Conservation (phyloP, 2,113 vertebrate species). For the Dolichallabes microphthalmus region DNA sequence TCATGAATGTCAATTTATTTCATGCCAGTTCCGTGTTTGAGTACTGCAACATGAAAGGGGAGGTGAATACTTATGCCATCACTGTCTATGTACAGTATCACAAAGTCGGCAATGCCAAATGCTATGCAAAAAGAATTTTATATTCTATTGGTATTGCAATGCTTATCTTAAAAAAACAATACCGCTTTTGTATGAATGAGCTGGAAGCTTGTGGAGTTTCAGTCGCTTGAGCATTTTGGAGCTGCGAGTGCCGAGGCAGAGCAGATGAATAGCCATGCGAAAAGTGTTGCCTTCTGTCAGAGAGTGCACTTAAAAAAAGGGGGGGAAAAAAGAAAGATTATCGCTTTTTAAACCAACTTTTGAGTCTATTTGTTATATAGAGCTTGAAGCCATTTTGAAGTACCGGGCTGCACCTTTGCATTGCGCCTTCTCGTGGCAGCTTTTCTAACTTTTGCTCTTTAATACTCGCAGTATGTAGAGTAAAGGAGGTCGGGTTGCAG, state of each 20-base stretch:
- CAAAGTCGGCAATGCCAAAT: conserved; percentile 69
- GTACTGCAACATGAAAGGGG: background rate
- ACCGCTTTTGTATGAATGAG: conserved; percentile 62
- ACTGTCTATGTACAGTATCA: conserved; percentile 33
- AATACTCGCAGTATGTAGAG: conserved; percentile 37
- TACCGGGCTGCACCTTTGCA: conserved; percentile 42
- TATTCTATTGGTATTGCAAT: conserved; percentile 13
- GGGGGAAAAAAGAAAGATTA: conserved; percentile 46
- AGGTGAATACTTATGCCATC: conserved; percentile 6
- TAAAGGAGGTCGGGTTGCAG: conserved; percentile 47
- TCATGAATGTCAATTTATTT: background rate
- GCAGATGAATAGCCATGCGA: conserved; percentile 71
- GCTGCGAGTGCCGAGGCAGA: conserved; percentile 52
- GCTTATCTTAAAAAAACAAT: conserved; percentile 54
- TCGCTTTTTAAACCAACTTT: conserved; percentile 46
- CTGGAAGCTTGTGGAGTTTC: conserved; percentile 52
- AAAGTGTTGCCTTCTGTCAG: conserved; percentile 68
- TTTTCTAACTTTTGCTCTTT: conserved; percentile 48
- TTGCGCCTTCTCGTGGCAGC: conserved; percentile 46
- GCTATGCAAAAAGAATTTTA: conserved; percentile 69
- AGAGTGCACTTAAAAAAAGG: conserved; percentile 55
- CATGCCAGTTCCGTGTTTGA: background rate
- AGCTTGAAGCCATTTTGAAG: conserved; percentile 46
- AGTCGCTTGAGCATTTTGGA: conserved; percentile 53
- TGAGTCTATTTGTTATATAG: conserved; percentile 26